phyloP scores from a whole-genome alignment of 2,113 vertebrate species.

The Pica pica region DNA sequence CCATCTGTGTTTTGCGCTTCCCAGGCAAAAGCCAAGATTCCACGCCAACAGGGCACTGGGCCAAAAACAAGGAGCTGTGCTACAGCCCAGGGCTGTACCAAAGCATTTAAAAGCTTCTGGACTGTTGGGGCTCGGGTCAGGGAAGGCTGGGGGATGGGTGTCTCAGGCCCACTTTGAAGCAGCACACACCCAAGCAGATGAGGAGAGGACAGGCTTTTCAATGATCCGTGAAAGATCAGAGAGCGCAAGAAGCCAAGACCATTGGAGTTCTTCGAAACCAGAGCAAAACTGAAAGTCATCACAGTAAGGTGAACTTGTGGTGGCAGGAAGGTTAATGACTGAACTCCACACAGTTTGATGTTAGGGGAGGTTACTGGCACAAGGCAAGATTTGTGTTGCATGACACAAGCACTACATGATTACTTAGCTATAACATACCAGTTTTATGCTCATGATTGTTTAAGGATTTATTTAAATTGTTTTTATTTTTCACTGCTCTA shows the following conservation, averaged over 20 bases:
- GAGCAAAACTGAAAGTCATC: not conserved
- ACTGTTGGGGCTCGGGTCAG: not conserved
- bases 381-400: not conserved
- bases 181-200: not conserved
- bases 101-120: not conserved
- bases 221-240: rapidly evolving
- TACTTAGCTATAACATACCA: not conserved
- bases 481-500: not conserved
- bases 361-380: not conserved
- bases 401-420: not conserved
- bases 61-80: not conserved
- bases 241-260: not conserved
- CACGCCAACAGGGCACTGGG: not conserved
- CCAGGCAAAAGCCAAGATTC: not conserved
- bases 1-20: rapidly evolving
- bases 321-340: not conserved
- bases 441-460: not conserved
- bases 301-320: not conserved
- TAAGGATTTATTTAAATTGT: not conserved
- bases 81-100: not conserved
- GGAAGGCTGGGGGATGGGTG: not conserved
- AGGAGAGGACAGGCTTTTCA: not conserved
- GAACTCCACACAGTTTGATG: not conserved
- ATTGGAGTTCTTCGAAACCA: not conserved
- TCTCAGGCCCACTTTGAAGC: not conserved